phyloP scores from a whole-genome alignment of 1,140 invertebrate genomes.

The Saccostrea echinata region DNA sequence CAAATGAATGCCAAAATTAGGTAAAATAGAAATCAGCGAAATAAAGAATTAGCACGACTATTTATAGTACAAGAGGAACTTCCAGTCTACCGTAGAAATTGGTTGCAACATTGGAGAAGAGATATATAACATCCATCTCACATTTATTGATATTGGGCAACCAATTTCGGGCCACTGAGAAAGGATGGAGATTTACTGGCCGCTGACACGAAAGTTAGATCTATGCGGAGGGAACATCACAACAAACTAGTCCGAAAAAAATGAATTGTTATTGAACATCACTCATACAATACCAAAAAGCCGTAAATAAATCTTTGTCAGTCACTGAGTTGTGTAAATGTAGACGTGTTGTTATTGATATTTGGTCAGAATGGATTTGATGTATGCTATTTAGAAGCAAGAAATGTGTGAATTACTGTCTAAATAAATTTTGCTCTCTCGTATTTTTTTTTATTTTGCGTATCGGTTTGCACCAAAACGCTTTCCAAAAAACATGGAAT shows the following conservation, averaged over 20 bases:
- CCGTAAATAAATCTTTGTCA: not conserved
- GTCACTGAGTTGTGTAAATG: not conserved
- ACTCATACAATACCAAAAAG: not conserved
- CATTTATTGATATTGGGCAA: slow-evolving; percentile 22
- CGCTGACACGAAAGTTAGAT: not conserved
- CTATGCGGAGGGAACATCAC: not conserved
- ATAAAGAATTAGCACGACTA: not conserved
- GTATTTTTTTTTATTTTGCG: not conserved
- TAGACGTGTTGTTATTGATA: not conserved
- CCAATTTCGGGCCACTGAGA: slow-evolving; percentile 18
- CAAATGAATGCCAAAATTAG: too few relatives aligned
- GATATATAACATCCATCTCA: slow-evolving; percentile 5
- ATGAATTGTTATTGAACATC: not conserved
- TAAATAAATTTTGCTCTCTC: not conserved
- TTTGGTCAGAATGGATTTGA: not conserved
- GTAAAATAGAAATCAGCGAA: not conserved
- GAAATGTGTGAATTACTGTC: slow-evolving; percentile 1
- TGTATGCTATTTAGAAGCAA: not conserved
- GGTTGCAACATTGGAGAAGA: not conserved
- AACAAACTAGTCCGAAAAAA: not conserved
- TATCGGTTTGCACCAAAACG: too few relatives aligned
- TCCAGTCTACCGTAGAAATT: not conserved
- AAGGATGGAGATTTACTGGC: not conserved
- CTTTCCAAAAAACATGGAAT: too few relatives aligned
- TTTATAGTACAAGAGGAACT: not conserved